Evolutionary conservation across 2,888 invertebrate species (phyloP), one percentile per base, ranked within the genome.

Genomic region (Boloria selene): DNA sequence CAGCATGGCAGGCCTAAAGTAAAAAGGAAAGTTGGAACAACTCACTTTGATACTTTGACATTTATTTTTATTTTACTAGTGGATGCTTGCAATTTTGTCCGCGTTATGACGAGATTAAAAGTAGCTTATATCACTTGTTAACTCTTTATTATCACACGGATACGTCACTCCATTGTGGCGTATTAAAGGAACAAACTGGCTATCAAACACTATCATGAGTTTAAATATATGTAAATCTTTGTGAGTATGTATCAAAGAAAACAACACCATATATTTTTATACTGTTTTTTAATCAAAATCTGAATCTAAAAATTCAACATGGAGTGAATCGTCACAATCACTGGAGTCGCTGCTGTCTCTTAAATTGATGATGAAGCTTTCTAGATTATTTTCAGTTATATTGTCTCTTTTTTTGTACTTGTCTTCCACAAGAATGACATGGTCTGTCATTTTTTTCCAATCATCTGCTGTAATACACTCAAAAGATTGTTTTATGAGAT

Each of bases 401-500:
- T 17, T 6, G 51, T 51, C 17, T 51, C 56, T 45, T 56, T 16
- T 14, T 56, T 56, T 56, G 17, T 56, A 56, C 22, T 56, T 42
- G 7, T 44, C 45, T 56, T 56, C 56, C 3, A 56, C 4, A 18
- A 45, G 16, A 17, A 56, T 42, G 22, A 54, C 54, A n/a, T 38
- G 54, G 38, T 54, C 38, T 31, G 54, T 54, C 31, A 7, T 31
- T n/a, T 38, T 54, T 38, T 54, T 54, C 38, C 54, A 54, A 14
- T 54, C 54, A 54, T 38, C 38, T 31, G n/a, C 38, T n/a, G 54
- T 54, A 22, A 58, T 45, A 26, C 45, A 22, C 26, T 18, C 14
- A 58, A 58, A 47, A 22, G 18, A 47, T 13, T 45, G 4, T 44
- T 58, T 58, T 45, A 58, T 45, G 13, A 58, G 44, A 13, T 45